phyloP scores from a whole-genome alignment of 1,140 invertebrate genomes.

The silkworm (Bombyx mori) region DNA sequence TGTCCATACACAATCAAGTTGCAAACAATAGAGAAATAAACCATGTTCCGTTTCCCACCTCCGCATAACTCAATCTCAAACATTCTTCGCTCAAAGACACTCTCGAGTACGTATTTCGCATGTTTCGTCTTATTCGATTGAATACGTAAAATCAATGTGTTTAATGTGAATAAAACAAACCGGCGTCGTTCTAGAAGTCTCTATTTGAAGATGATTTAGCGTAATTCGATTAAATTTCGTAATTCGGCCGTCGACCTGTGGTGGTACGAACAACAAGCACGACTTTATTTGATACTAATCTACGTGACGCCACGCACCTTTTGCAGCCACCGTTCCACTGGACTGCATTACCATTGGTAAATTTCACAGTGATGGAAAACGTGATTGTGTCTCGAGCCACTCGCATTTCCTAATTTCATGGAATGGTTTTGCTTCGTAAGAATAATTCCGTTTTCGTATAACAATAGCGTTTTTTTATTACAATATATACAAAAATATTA shows the following conservation, averaged over 20 bases:
- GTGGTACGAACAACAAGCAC: constrained; percentile 15
- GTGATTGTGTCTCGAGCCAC: constrained; percentile 38
- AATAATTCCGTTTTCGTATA: constrained; percentile 8
- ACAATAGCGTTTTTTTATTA: no score
- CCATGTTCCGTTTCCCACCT: constrained; percentile 35
- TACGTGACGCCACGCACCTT: constrained; percentile 45
- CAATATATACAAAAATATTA: no score
- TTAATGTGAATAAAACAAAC: no score
- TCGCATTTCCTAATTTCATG: constrained; percentile 23
- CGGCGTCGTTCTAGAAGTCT: no score
- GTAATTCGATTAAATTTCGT: constrained; percentile 48
- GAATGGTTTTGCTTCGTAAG: constrained; percentile 21
- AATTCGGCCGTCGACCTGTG: constrained; percentile 32
- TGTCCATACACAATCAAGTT: constrained; percentile 29
- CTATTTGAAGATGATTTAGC: constrained; percentile 2
- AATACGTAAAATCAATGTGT: no score
- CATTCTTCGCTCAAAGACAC: constrained; percentile 19
- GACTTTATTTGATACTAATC: constrained; percentile 35
- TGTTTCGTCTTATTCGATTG: constrained; percentile 16
- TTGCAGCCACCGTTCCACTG: constrained; percentile 31
- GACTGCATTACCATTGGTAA: constrained; percentile 32
- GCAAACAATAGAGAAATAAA: constrained; percentile 56
- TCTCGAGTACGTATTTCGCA: constrained; percentile 15
- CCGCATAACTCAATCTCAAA: constrained; percentile 24
- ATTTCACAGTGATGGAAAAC: constrained; percentile 41